These are phyloP conservation scores for Araneus ventricosus DNA, from an alignment of 1,140 invertebrate genomes.

Conservation along the genomic window DNA sequence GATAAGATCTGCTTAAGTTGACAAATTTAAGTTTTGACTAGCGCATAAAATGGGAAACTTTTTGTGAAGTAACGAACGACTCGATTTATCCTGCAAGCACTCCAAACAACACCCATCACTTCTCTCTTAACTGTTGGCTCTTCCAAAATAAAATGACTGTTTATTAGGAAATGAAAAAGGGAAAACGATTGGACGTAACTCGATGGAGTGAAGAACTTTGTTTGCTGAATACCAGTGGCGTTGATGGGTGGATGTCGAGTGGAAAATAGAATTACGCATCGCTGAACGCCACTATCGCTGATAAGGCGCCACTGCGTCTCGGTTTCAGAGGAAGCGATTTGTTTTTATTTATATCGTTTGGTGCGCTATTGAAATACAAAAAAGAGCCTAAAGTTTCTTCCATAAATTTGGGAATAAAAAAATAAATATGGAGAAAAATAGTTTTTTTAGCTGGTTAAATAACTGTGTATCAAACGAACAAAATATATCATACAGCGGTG, in stretches of 20 bases:
- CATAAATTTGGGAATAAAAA: too few species aligned
- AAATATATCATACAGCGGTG: too few species aligned
- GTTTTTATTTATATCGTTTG: neutral
- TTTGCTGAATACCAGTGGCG: slow-evolving; percentile 6
- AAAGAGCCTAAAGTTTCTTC: neutral
- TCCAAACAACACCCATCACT: too few species aligned
- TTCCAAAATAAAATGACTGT: neutral
- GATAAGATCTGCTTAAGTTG: too few species aligned
- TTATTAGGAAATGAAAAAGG: neutral
- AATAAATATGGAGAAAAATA: too few species aligned
- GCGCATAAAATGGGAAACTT: too few species aligned
- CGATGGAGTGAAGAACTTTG: neutral
- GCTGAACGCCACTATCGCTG: slow-evolving; percentile 16
- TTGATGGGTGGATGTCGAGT: slow-evolving; percentile 38
- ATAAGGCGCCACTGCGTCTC: slow-evolving; percentile 2
- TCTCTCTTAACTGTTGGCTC: neutral
- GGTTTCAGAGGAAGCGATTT: neutral
- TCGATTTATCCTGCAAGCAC: too few species aligned
- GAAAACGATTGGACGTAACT: neutral
- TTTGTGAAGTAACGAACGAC: too few species aligned
- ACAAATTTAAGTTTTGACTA: too few species aligned
- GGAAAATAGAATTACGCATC: slow-evolving; percentile 56
- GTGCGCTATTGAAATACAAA: neutral
- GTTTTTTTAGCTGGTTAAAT: too few species aligned
- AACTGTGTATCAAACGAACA: too few species aligned